A percentile compares a stretch with the other conserved stretches of the same genome.
These are phyloP conservation scores for Clepsis dumicolana DNA, from an alignment of 2,888 invertebrate genomes.

Conservation along the genomic window DNA sequence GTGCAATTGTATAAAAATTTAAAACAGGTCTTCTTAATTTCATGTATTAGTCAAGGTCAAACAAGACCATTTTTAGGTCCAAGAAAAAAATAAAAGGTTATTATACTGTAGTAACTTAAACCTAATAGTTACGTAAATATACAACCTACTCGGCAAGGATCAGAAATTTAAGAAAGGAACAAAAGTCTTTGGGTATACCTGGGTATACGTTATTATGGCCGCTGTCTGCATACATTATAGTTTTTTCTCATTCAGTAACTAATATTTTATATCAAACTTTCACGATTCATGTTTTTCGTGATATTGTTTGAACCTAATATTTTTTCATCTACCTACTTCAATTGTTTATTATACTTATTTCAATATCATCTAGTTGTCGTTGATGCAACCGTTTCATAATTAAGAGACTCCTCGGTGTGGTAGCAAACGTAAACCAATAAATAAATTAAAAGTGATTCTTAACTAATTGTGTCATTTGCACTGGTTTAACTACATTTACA, in stretches of 20 bases:
- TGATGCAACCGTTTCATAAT: background rate
- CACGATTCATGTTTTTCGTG: background rate
- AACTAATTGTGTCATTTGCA: background rate
- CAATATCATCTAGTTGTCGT: background rate
- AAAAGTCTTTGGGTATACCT: slow-evolving; percentile 47
- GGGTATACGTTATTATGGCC: slow-evolving; percentile 58
- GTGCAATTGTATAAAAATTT: background rate
- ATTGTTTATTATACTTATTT: no score
- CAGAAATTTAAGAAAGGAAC: slow-evolving; percentile 50
- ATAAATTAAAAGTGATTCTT: background rate
- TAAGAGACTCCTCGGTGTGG: background rate
- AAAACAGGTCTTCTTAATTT: background rate
- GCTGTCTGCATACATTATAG: slow-evolving; percentile 43
- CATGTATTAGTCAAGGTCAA: background rate
- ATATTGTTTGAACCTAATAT: background rate
- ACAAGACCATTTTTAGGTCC: background rate
- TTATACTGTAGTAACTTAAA: background rate
- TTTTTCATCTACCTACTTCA: background rate
- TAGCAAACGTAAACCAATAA: background rate
- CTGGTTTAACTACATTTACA: no score
- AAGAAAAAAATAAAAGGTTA: background rate
- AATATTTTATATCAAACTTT: no score
- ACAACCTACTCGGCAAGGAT: slow-evolving; percentile 54
- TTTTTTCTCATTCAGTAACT: background rate
- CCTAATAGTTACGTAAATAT: slow-evolving; percentile 8